These are phyloP conservation scores for Synanthedon myopaeformis DNA, from an alignment of 2,888 invertebrate genomes.

Conservation along the genomic window DNA sequence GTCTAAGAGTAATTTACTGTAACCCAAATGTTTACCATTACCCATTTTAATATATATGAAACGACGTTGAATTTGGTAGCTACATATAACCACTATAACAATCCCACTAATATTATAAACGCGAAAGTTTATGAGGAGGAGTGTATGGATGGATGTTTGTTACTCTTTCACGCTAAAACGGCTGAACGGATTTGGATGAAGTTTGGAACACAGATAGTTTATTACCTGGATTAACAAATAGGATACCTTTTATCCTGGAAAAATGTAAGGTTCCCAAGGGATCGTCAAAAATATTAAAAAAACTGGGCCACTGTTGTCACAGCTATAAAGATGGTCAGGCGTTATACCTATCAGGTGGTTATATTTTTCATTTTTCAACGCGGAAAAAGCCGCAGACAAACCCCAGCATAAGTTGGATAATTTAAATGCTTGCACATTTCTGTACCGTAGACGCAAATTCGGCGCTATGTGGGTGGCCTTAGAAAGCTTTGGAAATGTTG, in stretches of 20 bases:
- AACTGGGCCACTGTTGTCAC: too few species aligned
- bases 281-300: too few species aligned
- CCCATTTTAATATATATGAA: slow-evolving; percentile 18
- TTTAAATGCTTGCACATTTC: background rate
- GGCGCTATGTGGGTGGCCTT: background rate
- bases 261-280: too few species aligned
- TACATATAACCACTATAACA: slow-evolving; percentile 15
- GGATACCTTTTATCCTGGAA: too few species aligned
- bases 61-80: slow-evolving; percentile 19
- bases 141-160: background rate
- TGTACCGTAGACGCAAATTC: background rate
- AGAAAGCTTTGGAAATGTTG: background rate
- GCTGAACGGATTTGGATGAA: background rate
- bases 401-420: too few species aligned
- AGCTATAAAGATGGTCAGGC: too few species aligned
- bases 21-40: slow-evolving; percentile 23
- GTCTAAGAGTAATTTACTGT: slow-evolving; percentile 31
- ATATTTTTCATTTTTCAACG: too few species aligned
- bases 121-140: slow-evolving; percentile 1
- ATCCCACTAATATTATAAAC: slow-evolving; percentile 12
- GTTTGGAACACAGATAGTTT: too few species aligned
- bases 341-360: too few species aligned
- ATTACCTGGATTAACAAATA: too few species aligned
- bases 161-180: background rate
- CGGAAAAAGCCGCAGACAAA: too few species aligned